Base-by-base conservation (phyloP, 2,113 vertebrate genomes). In the Coryphaenoides rupestris region DNA sequence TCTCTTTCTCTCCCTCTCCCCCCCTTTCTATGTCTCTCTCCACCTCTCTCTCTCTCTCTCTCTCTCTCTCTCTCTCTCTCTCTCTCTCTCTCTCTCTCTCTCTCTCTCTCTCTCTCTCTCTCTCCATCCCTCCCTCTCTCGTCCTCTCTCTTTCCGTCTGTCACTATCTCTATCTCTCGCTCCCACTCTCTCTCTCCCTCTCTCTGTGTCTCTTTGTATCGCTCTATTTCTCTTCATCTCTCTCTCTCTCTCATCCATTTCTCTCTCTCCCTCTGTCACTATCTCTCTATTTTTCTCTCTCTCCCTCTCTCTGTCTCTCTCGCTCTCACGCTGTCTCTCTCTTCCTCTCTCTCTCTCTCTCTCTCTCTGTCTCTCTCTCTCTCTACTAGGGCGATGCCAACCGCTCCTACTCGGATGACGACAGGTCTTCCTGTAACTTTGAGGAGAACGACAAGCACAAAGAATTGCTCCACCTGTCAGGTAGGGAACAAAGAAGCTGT, bases 371-470 rank as follows among this genome's bases (percentile, higher is more conserved):
- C 28, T 3, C 49, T 0, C 28, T 58, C 3, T 60, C 17, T 26
- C 47, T 28, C 1, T 60, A 15, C 70, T 75, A 99, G 97, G 97
- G 96, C 1, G 96, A 98, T 59, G 96, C 97, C 75, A 99, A 98
- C 78, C 93, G 94, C 19, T 99, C 96, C 0, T 96, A 93, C 76
- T 98, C 97, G 0, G 97, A 98, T 0, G 97, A 98, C 52, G 96
- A 98, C 77, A 93, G 93, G 73, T 97, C 94, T 68, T 97, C 94
- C 24, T 95, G 91, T 67, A 97, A 97, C 78, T 75, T 93, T 72
- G 97, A 98, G 13, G 96, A 98, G 19, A 89, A 85, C 45, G 96
- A 98, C 65, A 96, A 94, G 63, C 91, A 92, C 62, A 94, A 91
- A 70, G 95, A 97, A 47, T 68, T 83, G 7, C 91, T 92, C 55